phyloP scores from a whole-genome alignment of 2,113 vertebrate genomes.

The Brachyistius frenatus region DNA sequence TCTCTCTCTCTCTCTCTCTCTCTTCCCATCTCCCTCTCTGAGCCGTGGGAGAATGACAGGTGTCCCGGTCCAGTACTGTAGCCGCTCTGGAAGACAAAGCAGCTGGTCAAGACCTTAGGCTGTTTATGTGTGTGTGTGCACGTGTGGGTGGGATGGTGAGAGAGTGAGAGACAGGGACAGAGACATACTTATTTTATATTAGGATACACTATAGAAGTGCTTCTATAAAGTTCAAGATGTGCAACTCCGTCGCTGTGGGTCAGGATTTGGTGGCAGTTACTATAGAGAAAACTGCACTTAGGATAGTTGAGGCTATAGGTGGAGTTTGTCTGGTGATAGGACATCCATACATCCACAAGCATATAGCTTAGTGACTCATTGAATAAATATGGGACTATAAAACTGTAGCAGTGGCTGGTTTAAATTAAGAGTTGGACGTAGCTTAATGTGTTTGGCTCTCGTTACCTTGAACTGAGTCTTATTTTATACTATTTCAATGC shows the following conservation, averaged over 20 bases:
- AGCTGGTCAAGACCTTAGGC: slow-evolving; percentile 76
- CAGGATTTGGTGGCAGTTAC: slow-evolving; percentile 13
- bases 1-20: neutral
- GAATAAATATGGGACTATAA: too few species aligned
- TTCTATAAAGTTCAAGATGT: too few species aligned
- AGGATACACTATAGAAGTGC: neutral
- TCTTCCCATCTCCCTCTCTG: slow-evolving; percentile 26
- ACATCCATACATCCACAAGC: neutral
- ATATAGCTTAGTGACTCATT: neutral
- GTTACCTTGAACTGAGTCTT: too few species aligned
- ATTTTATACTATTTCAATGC: too few species aligned
- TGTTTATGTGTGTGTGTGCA: slow-evolving; percentile 15
- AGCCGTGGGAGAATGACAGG: slow-evolving; percentile 83
- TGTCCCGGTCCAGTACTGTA: slow-evolving; percentile 70
- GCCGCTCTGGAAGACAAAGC: slow-evolving; percentile 73
- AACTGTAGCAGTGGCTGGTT: too few species aligned
- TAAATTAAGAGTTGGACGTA: too few species aligned
- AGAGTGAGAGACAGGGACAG: neutral
- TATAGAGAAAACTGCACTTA: neutral
- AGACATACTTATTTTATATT: neutral
- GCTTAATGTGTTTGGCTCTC: too few species aligned
- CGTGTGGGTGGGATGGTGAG: neutral
- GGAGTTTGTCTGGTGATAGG: neutral
- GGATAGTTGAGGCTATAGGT: neutral
- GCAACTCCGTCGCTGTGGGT: slow-evolving; percentile 11